These are phyloP conservation scores for Ammodytes marinus DNA, from an alignment of 2,113 vertebrate genomes.

Conservation along the genomic window DNA sequence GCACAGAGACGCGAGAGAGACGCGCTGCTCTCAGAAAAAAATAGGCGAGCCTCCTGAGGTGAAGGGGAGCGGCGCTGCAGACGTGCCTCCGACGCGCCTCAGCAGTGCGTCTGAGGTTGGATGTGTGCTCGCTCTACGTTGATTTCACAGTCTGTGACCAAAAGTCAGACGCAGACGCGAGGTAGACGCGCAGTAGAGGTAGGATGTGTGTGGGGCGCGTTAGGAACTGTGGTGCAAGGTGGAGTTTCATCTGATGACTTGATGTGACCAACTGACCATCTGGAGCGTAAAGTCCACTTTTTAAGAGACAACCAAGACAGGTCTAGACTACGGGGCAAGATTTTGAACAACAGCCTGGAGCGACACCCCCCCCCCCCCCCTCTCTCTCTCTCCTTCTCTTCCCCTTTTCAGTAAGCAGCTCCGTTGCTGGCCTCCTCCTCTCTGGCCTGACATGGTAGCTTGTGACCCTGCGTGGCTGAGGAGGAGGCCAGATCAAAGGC, in stretches of 20 bases:
- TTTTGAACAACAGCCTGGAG: constrained; percentile 34
- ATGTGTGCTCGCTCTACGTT: too few species aligned
- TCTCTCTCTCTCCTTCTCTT: constrained; percentile 36
- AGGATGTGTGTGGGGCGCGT: too few species aligned
- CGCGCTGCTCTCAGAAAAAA: too few species aligned
- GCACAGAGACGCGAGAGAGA: too few species aligned
- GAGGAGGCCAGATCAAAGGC: constrained; percentile 91
- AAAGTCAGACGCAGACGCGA: too few species aligned
- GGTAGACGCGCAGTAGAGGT: too few species aligned
- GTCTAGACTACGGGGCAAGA: constrained; percentile 28
- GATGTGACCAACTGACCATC: constrained; percentile 9
- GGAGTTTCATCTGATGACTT: constrained; percentile 26
- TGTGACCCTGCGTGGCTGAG: constrained; percentile 87
- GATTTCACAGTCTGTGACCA: too few species aligned
- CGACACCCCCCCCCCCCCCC: constrained; percentile 7
- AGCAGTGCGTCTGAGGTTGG: too few species aligned
- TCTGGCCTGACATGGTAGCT: constrained; percentile 85
- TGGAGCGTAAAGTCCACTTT: constrained; percentile 32
- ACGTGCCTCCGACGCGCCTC: too few species aligned
- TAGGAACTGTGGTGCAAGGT: neutral
- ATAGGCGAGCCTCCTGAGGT: too few species aligned
- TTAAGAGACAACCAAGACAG: constrained; percentile 26
- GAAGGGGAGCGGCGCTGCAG: too few species aligned
- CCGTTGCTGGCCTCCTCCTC: constrained; percentile 54
- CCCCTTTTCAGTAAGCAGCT: constrained; percentile 65